These are phyloP conservation scores for Hylaeus anthracinus DNA, from an alignment of 1,140 invertebrate species.

Conservation along the genomic window DNA sequence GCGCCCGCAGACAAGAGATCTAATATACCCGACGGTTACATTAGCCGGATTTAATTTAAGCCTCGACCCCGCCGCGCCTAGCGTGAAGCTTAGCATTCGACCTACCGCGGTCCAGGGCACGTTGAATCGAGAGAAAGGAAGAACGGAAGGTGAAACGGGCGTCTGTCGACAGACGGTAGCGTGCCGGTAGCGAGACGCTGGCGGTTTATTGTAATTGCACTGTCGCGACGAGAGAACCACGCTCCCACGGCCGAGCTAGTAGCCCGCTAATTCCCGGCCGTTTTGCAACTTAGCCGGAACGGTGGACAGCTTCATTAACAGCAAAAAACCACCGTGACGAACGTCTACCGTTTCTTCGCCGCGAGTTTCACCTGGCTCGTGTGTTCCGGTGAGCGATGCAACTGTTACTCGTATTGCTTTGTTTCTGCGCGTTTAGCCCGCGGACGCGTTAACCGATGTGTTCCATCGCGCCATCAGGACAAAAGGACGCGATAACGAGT, in stretches of 20 bases:
- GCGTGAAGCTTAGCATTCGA: conserved; percentile 53
- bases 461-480: too few relatives aligned
- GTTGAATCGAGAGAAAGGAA: conserved; percentile 18
- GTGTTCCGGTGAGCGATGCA: neutral
- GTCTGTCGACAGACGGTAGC: conserved; percentile 21
- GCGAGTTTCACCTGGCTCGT: conserved; percentile 3
- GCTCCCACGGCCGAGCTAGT: conserved; percentile 10
- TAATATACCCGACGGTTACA: conserved; percentile 77
- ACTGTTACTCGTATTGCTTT: too few relatives aligned
- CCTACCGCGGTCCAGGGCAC: conserved; percentile 39
- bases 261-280: conserved; percentile 51
- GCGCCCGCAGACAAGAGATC: conserved; percentile 71
- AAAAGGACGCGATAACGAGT: too few relatives aligned
- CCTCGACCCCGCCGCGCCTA: conserved; percentile 54
- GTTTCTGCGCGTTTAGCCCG: neutral
- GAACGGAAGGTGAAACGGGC: conserved; percentile 25
- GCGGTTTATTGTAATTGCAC: conserved; percentile 74
- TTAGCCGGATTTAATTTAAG: conserved; percentile 79
- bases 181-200: conserved; percentile 42
- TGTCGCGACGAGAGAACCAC: conserved; percentile 59
- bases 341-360: conserved; percentile 21
- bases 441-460: neutral
- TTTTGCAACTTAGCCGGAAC: conserved; percentile 41
- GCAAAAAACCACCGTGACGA: conserved; percentile 55
- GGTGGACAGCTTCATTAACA: conserved; percentile 67